These are phyloP conservation scores for Cosmia trapezina DNA, from an alignment of 2,888 invertebrate species.

Conservation along the genomic window DNA sequence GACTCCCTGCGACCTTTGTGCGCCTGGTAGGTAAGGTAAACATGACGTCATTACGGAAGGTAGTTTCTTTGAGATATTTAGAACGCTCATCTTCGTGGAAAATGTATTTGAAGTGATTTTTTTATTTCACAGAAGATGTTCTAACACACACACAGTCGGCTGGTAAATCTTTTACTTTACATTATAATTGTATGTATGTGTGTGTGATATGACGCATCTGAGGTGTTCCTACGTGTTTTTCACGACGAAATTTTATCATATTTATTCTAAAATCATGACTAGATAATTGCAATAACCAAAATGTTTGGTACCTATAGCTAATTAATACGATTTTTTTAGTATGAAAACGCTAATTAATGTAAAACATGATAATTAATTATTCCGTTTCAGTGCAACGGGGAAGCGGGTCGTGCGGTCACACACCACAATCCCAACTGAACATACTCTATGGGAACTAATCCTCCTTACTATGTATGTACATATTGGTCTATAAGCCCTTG, in stretches of 20 bases:
- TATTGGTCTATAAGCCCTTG: conserved; percentile 1
- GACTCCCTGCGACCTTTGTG: conserved; percentile 48
- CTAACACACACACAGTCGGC: not conserved
- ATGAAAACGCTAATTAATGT: conserved; percentile 17
- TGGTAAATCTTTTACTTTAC: not conserved
- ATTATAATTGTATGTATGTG: not conserved
- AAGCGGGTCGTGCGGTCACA: conserved; percentile 30
- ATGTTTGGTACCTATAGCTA: too few species aligned
- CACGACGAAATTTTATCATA: not conserved
- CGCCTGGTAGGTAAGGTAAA: conserved; percentile 35
- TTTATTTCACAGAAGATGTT: conserved; percentile 27
- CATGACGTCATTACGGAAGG: conserved; percentile 42
- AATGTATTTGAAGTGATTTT: conserved; percentile 39
- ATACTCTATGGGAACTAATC: not conserved
- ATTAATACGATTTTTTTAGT: not conserved
- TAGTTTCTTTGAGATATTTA: conserved; percentile 50
- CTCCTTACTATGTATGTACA: conserved; percentile 17
- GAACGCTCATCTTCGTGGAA: conserved; percentile 19
- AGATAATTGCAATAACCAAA: not conserved
- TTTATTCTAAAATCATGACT: not conserved
- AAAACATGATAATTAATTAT: conserved; percentile 21
- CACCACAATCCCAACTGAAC: conserved; percentile 31
- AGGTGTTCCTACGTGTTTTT: not conserved
- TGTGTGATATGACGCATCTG: too few species aligned
- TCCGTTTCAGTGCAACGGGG: conserved; percentile 18